Evolutionary conservation across 2,797 vertebrate genomes (phyloP).

Genomic region (Melopsittacus undulatus): DNA sequence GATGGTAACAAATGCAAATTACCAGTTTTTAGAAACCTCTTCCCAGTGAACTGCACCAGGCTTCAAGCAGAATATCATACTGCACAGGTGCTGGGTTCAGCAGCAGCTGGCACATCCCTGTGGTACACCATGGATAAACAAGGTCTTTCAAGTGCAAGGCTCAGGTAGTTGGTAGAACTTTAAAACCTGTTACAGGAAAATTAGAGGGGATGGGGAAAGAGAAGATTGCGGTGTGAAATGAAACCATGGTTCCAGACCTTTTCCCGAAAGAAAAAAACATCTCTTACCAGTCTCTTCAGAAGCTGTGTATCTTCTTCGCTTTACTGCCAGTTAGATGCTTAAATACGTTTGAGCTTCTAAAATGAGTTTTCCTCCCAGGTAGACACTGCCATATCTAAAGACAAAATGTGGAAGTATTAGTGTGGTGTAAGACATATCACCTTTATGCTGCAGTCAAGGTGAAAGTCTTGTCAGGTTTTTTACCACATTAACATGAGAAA

Average conservation of each 20-base stretch:
- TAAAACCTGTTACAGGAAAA: neutral
- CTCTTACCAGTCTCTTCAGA: neutral
- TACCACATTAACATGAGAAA: neutral
- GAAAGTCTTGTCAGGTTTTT: neutral
- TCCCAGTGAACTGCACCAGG: neutral
- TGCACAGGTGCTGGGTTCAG: constrained; percentile 10
- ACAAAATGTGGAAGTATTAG: neutral
- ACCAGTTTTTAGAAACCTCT: neutral
- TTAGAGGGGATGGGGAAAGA: neutral
- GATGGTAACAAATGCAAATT: neutral
- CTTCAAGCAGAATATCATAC: neutral
- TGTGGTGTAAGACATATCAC: neutral
- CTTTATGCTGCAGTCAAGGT: neutral
- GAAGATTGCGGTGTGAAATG: neutral
- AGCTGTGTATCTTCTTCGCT: neutral
- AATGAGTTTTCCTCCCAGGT: neutral
- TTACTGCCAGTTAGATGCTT: neutral
- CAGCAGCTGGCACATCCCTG: neutral
- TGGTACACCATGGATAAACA: neutral
- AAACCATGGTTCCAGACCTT: neutral
- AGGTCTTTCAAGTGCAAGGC: neutral
- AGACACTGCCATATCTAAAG: neutral
- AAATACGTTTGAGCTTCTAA: neutral
- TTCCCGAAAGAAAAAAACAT: neutral
- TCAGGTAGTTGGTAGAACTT: neutral